Base-by-base conservation (phyloP, 2,797 vertebrate species). In the Xiphophorus birchmanni region DNA sequence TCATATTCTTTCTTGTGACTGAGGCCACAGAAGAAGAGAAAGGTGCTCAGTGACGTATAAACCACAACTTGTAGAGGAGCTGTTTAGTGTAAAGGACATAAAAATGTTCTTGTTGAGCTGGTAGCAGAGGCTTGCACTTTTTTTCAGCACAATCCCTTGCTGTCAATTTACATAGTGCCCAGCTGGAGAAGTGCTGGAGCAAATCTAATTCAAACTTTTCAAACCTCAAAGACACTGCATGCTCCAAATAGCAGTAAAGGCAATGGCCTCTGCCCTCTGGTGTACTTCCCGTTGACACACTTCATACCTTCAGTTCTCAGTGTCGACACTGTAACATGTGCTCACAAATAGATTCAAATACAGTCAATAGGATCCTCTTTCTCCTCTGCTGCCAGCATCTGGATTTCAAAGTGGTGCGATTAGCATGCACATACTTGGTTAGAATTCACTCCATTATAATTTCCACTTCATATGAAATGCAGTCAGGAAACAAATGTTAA, bases 181-280 rank as follows among this genome's bases (percentile, higher is more conserved):
- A 94, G 93, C 93, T 94, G 93, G 92, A 93, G 91, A 91, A 91
- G 91, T 87, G 91, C 82, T 92, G 91, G 84, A 93, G 92, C 93
- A 92, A 89, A 93, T 92, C 94, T 91, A 93, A 94, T 94, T 91
- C 87, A 91, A 91, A 92, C 91, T 90, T 92, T 90, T 93, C 73
- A 86, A 86, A 89, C 86, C 84, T 86, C 89, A 89, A 89, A 93
- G 91, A 93, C 92, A 93, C 89, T 92, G 88, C 88, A 87, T 84
- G 90, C 88, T 87, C 88, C 88, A 92, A 86, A 92, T 79, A 87
- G 87, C 87, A 90, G 89, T 90, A 87, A 93, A 93, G 86, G 89
- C 89, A 87, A 90, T 86, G 86, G 89, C 92, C 92, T 92, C 91
- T 93, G 92, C 89, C 88, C 91, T 92, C 83, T 87, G 88, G 88